phyloP scores from a whole-genome alignment of 2,888 invertebrate species.

The Slavum lentiscoides region DNA sequence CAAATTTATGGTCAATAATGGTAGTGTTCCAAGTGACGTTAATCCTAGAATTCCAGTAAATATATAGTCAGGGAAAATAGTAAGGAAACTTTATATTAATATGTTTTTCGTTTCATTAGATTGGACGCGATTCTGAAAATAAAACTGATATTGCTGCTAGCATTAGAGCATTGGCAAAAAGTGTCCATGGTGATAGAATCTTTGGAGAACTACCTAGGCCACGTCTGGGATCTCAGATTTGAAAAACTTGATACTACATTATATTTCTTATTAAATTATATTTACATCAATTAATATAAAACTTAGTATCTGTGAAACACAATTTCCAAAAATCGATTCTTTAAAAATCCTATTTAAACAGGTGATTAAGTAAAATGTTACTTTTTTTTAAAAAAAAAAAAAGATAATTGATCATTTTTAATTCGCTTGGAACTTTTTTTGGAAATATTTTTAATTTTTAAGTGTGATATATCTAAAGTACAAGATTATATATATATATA shows the following conservation, averaged over 20 bases:
- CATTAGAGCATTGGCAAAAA: conserved; percentile 88
- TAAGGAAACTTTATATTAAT: neutral
- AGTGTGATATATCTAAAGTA: conserved; percentile 46
- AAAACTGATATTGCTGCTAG: conserved; percentile 85
- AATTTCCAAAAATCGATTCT: conserved; percentile 26
- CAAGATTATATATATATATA: conserved; percentile 30
- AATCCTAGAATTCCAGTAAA: conserved; percentile 43
- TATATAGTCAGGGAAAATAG: neutral
- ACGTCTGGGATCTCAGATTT: conserved; percentile 82
- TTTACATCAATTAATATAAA: conserved; percentile 28
- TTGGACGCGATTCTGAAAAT: conserved; percentile 60
- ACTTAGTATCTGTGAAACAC: conserved; percentile 21
- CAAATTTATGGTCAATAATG: conserved; percentile 39
- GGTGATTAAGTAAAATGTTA: conserved; percentile 12
- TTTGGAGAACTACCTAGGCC: conserved; percentile 87
- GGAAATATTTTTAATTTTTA: conserved; percentile 37
- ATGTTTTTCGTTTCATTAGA: neutral
- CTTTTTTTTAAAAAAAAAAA: neutral
- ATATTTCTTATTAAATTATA: conserved; percentile 36
- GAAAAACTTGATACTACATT: conserved; percentile 58
- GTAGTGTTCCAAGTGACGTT: conserved; percentile 41
- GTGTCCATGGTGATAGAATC: conserved; percentile 83
- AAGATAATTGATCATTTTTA: conserved; percentile 26
- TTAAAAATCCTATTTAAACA: conserved; percentile 8
- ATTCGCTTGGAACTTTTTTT: conserved; percentile 32